Base-by-base conservation (phyloP, 2,888 invertebrate genomes). In the Cremastinae sp. region DNA sequence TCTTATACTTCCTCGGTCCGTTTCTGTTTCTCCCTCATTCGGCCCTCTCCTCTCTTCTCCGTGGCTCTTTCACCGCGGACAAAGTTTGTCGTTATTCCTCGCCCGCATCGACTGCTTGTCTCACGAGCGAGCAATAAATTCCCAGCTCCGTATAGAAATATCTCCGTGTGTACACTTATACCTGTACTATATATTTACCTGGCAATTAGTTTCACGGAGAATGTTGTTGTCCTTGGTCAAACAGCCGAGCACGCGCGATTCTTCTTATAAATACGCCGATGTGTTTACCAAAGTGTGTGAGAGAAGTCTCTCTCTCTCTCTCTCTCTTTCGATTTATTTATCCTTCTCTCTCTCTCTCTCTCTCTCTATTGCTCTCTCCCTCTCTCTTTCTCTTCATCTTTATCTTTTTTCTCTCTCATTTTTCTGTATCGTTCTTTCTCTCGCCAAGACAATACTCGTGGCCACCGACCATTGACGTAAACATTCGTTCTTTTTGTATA, bases 181-280 rank as follows among this genome's bases (percentile, higher is more conserved):
- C 75, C 51, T 78, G 71, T 80, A 78, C 84, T 86, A 84, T 85
- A 86, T 85, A 86, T 87, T 87, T 86, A 87, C 79, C 83, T 85
- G 86, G 87, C 88, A 88, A 88, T 88, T 88, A 88, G 88, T 87
- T 88, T 88, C 78, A 82, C 83, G 83, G 88, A 88, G 88, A 88
- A 88, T 88, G 88, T 88, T 87, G 88, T 85, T 86, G 87, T 87
- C 88, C 88, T 88, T 88, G 88, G 85, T 84, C 73, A 71, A 81
- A 82, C 82, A 80, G 83, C 80, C 84, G 83, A 83, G 82, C 83
- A 83, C 82, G 81, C 79, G 76, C 83, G 82, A 79, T 83, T 82
- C 78, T 82, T 82, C 80, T 82, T 82, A 79, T 80, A 80, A 78
- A 75, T 80, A 81, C 74, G 75, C 75, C 34, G 43, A 20, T 10